phyloP scores from a whole-genome alignment of 2,113 vertebrate species.

The Rhabdomys dilectus region DNA sequence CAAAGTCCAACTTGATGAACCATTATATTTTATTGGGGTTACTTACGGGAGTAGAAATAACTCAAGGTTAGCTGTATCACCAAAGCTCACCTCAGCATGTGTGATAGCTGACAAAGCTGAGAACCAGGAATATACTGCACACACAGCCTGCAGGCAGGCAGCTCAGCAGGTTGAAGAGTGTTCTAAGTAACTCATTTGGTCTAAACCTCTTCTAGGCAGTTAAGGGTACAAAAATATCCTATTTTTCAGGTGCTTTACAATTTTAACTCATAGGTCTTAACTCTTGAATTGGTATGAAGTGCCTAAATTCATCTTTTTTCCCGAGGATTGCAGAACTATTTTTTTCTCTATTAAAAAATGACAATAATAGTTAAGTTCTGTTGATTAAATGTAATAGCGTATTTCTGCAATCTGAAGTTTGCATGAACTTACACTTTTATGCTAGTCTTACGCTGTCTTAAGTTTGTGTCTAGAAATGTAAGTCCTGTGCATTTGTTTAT shows the following conservation, averaged over 20 bases:
- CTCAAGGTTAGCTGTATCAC: neutral
- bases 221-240: neutral
- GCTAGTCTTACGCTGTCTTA: neutral
- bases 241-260: conserved; percentile 6
- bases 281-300: neutral
- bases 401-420: neutral
- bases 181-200: neutral
- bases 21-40: neutral
- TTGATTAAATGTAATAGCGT: neutral
- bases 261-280: neutral
- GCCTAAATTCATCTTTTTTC: neutral
- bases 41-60: neutral
- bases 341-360: neutral
- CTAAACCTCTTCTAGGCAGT: neutral
- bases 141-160: neutral
- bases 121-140: neutral
- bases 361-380: neutral
- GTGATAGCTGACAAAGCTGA: neutral
- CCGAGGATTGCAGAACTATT: neutral
- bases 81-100: too few species aligned
- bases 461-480: neutral
- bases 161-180: neutral
- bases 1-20: neutral
- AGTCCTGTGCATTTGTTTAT: neutral
- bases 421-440: neutral